Conservation (phyloP, 2,797 vertebrate genomes). For the Syngnathus acus region DNA sequence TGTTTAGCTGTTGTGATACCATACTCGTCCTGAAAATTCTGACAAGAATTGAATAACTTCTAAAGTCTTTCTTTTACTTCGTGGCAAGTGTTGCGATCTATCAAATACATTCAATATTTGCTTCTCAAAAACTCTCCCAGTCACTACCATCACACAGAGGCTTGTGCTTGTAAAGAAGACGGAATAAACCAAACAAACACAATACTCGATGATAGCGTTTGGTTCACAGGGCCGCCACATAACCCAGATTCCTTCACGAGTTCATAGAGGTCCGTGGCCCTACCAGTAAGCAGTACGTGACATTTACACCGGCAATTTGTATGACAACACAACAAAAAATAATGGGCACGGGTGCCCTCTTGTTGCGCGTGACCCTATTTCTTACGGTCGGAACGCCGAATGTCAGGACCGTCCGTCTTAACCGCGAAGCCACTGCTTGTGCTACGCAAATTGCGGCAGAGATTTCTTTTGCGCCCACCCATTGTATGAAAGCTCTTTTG, state of each 20-base stretch:
- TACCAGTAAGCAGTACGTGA: too few species aligned
- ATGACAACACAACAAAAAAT: too few species aligned
- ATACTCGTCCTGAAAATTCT: neutral
- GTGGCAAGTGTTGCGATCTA: neutral
- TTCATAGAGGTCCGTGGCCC: neutral
- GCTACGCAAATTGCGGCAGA: neutral
- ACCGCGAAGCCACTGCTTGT: neutral
- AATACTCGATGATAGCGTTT: neutral
- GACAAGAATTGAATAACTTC: neutral
- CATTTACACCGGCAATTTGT: too few species aligned
- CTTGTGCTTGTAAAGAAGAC: conserved; percentile 7
- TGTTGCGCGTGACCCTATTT: neutral
- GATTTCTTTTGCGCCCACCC: neutral
- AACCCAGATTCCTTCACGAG: neutral
- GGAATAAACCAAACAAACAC: neutral
- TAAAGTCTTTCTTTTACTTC: neutral
- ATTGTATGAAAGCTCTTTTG: neutral
- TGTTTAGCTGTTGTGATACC: neutral
- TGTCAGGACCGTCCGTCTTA: neutral
- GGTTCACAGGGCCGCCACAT: neutral
- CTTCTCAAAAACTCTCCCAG: neutral
- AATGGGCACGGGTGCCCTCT: neutral
- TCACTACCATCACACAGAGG: conserved; percentile 1
- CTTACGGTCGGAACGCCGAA: neutral
- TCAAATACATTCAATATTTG: neutral